Evolutionary conservation across 2,888 invertebrate genomes (phyloP).

Genomic region (Girardia tigrina): DNA sequence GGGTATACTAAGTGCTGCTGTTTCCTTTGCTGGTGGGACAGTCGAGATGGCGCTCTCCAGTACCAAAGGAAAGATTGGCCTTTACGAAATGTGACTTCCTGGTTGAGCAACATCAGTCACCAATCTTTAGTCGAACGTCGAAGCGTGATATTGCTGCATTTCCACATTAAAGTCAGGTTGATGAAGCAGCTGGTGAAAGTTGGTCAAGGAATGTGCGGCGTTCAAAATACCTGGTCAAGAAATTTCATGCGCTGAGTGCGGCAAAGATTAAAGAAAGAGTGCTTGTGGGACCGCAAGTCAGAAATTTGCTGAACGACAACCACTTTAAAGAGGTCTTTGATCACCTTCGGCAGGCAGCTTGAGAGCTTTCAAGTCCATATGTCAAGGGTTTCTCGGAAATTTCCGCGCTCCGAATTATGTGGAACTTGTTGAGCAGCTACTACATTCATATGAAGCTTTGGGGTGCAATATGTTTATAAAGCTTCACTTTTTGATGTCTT

Average conservation of each 20-base stretch:
- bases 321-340: too few relatives aligned
- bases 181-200: too few relatives aligned
- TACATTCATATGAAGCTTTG: neutral
- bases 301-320: constrained; percentile 8
- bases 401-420: too few relatives aligned
- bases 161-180: neutral
- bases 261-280: constrained; percentile 19
- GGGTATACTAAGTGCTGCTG: constrained; percentile 38
- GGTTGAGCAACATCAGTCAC: neutral
- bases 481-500: constrained; percentile 20
- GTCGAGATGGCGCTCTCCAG: constrained; percentile 11
- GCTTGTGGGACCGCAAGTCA: constrained; percentile 1
- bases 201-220: neutral
- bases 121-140: neutral
- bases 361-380: too few relatives aligned
- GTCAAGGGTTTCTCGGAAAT: too few relatives aligned
- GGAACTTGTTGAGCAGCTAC: neutral
- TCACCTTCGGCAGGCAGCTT: too few relatives aligned
- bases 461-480: constrained; percentile 25
- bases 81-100: too few relatives aligned
- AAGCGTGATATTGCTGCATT: neutral
- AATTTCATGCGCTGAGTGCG: constrained; percentile 18
- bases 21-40: too few relatives aligned
- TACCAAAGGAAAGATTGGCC: too few relatives aligned
- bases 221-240: neutral